Base-by-base conservation (phyloP, 2,888 invertebrate genomes). In the Gandaritis pyraliata region DNA sequence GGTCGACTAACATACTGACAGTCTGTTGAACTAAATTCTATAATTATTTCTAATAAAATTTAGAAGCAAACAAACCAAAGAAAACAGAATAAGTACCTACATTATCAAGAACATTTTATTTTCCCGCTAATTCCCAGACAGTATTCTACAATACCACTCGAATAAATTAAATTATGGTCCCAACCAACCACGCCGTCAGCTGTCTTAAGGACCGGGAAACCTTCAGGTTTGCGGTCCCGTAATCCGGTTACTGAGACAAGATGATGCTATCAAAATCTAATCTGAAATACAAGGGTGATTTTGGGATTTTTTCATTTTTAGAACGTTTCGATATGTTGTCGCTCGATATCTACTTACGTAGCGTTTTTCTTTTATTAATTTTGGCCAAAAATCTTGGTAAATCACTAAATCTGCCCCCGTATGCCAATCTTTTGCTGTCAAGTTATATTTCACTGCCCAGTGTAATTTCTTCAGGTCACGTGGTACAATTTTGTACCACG, bases 141-240 rank as follows among this genome's bases (percentile, higher is more conserved):
- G 48, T 39, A 16, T 18, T 49, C 30, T 39, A 39, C 49, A 49
- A 56, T 30, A 33, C 45, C 46, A 54, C 47, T 56, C 43, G 49
- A 43, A 45, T 58, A 58, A 58, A 58, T 58, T 50, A 51, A 58
- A 58, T 58, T 45, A 58, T 36, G 45, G 23, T 11, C 11, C 50
- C 33, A 23, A 46, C 33, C 8, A 0, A 46, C 33, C 8, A 0
- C 45, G 53, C 3, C 43, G 45, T 10, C 33, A 12, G 16, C 56
- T 15, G 49, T 36, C 41, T 33, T 30, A 11, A 41, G 15, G 33
- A 30, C 38, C 39, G 23, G 39, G 47, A 30, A 33, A 13, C 45
- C 50, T 8, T 38, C 4, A 39, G 16, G 58, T 12, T 45, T 51
- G 38, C 16, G 51, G 45, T 10, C 29, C 36, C 18, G 10, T 50